phyloP scores from a whole-genome alignment of 2,113 vertebrate genomes.

The Pseudopodoces humilis region DNA sequence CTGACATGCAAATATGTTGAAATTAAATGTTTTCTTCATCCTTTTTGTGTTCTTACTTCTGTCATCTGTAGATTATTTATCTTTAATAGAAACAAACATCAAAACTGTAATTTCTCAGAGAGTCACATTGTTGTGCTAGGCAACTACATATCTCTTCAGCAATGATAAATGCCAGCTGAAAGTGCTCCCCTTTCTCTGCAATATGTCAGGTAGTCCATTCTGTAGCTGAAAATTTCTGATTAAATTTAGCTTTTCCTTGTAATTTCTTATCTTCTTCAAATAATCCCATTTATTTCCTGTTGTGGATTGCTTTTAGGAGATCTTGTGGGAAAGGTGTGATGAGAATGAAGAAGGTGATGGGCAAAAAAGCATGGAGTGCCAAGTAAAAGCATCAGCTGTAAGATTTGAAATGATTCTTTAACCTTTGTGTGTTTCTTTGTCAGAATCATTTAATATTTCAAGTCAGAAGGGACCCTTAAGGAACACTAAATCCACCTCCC shows the following conservation, averaged over 20 bases:
- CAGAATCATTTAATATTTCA: not conserved
- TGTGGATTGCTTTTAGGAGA: not conserved
- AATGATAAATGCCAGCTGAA: not conserved
- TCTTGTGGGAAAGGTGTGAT: accelerated
- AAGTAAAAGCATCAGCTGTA: not conserved
- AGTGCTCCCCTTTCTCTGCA: not conserved
- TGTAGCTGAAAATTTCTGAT: not conserved
- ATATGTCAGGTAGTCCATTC: not conserved
- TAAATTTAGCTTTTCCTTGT: not conserved
- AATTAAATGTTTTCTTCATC: not conserved
- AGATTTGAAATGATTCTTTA: not conserved
- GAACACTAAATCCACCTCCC: no score
- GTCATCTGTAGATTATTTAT: not conserved
- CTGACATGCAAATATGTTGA: not conserved
- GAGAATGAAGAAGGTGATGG: not conserved
- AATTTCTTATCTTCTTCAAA: not conserved
- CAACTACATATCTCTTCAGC: not conserved
- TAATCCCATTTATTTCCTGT: not conserved
- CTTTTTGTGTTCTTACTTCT: not conserved
- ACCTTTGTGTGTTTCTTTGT: not conserved
- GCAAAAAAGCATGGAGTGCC: not conserved
- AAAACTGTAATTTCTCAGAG: not conserved
- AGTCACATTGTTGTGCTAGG: not conserved
- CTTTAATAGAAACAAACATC: not conserved
- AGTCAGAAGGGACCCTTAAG: not conserved